phyloP scores from a whole-genome alignment of 2,888 invertebrate species.

The Euzetes globulus region DNA sequence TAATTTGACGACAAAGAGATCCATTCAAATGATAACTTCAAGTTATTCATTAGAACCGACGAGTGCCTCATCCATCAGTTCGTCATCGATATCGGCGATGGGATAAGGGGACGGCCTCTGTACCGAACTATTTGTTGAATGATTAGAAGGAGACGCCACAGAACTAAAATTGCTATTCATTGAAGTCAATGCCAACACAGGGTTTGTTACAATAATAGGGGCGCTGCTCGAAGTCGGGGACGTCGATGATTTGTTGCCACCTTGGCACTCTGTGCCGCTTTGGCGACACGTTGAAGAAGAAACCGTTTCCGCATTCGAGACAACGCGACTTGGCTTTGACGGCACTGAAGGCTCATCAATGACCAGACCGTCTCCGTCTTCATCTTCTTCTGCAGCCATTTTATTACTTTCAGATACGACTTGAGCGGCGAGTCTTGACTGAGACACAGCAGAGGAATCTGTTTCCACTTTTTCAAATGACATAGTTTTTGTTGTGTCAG shows the following conservation, averaged over 20 bases:
- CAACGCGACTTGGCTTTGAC: constrained; percentile 14
- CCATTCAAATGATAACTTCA: no score
- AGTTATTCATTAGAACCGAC: constrained; percentile 47
- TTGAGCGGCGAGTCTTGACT: constrained; percentile 29
- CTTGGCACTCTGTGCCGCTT: constrained; percentile 32
- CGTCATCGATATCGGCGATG: constrained; percentile 62
- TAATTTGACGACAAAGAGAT: no score
- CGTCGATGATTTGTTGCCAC: constrained; percentile 36
- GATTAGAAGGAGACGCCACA: constrained; percentile 58
- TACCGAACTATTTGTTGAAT: constrained; percentile 46
- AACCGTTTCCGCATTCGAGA: neutral
- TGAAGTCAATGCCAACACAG: constrained; percentile 35
- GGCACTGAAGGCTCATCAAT: constrained; percentile 46
- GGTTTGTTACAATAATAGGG: constrained; percentile 36
- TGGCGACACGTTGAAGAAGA: constrained; percentile 38
- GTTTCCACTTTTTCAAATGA: neutral
- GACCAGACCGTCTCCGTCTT: constrained; percentile 48
- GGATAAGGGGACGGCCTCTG: constrained; percentile 61
- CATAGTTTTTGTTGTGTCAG: neutral
- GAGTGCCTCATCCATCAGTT: constrained; percentile 78
- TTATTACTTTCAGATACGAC: constrained; percentile 36
- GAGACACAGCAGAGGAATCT: neutral
- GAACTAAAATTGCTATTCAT: constrained; percentile 39
- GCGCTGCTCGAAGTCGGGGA: constrained; percentile 38
- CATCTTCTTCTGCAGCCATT: constrained; percentile 40